Percentiles rank a stretch among this genome's conserved stretches.
These are phyloP conservation scores for Oryzias javanicus DNA, from an alignment of 2,113 vertebrate genomes.

Conservation along the genomic window DNA sequence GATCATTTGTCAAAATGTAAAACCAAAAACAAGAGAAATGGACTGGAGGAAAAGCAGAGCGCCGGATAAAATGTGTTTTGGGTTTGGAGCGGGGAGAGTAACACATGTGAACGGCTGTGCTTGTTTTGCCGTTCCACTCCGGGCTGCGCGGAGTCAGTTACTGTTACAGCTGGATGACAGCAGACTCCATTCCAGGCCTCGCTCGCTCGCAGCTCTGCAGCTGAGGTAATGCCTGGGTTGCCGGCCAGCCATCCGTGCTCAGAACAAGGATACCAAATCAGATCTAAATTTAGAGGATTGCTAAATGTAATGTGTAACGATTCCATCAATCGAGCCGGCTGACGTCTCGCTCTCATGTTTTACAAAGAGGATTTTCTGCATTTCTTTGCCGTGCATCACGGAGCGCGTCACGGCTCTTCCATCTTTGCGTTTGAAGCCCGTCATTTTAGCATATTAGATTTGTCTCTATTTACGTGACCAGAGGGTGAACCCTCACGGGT, in stretches of 20 bases:
- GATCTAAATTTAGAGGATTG: slow-evolving; percentile 76
- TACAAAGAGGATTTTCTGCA: slow-evolving; percentile 54
- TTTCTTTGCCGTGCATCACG: slow-evolving; percentile 48
- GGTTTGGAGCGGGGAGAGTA: slow-evolving; percentile 41
- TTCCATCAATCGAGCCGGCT: slow-evolving; percentile 68
- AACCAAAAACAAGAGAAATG: slow-evolving; percentile 38
- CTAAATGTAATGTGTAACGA: slow-evolving; percentile 73
- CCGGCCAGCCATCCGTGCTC: slow-evolving; percentile 65
- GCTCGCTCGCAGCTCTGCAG: slow-evolving; percentile 57
- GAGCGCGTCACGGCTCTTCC: slow-evolving; percentile 38
- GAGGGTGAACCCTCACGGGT: slow-evolving; percentile 25
- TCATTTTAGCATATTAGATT: background rate
- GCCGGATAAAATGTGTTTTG: slow-evolving; percentile 54
- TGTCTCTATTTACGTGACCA: slow-evolving; percentile 26
- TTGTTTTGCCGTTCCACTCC: slow-evolving; percentile 60
- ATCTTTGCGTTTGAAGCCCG: slow-evolving; percentile 27
- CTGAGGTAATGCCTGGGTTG: slow-evolving; percentile 75
- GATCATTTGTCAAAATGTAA: slow-evolving; percentile 57
- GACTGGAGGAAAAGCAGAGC: slow-evolving; percentile 63
- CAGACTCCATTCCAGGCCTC: slow-evolving; percentile 53
- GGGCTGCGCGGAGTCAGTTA: slow-evolving; percentile 58
- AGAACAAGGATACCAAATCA: slow-evolving; percentile 61
- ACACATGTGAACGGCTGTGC: slow-evolving; percentile 50
- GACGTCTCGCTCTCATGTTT: slow-evolving; percentile 58
- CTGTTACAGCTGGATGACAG: slow-evolving; percentile 69